Evolutionary conservation across 2,888 invertebrate species (phyloP), one percentile per base, ranked within the genome.

Genomic region (Scaptomyza reducta): DNA sequence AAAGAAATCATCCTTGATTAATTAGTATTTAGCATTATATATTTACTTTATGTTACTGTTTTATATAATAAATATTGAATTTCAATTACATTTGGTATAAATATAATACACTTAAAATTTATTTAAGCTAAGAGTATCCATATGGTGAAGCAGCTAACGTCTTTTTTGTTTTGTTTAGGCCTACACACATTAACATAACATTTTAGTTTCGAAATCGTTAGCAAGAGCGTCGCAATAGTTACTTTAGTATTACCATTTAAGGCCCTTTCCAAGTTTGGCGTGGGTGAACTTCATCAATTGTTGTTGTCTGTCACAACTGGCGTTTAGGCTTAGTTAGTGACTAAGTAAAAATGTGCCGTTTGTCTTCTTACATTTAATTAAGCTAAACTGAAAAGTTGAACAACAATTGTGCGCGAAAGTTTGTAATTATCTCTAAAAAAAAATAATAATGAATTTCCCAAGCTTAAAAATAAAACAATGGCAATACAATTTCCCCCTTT

Each of bases 351-450:
- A 18, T 55, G 27, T 35, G 50, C 10, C 14, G 6, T 5, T 31
- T 55, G 22, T 25, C 57, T 58, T 55, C 51, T 55, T 44, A 22
- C 50, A 41, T 41, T 65, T 41, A 55, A 61, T 46, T 27, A 29
- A 55, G 29, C 22, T 49, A 40, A 66, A 51, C 53, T 66, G 61
- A 56, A 66, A 76, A 71, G 16, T 33, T 53, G 9, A 44, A 38
- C 29, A 46, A 70, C 70, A 65, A 74, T 59, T 70, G 70, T 40
- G 22, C 14, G 55, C 25, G 42, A 64, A 41, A 50, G 50, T 33
- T 51, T 31, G 9, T 50, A 66, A 62, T 71, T 66, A 55, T 42
- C 27, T 54, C 35, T 10, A 1, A 33, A 13, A 13, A 35, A n/a
- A n/a, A 33, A 35, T 53, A 53, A 18, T 9, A n/a, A 27, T 31